Conservation (phyloP, 1,140 invertebrate genomes). For the Nephotettix cincticeps region DNA sequence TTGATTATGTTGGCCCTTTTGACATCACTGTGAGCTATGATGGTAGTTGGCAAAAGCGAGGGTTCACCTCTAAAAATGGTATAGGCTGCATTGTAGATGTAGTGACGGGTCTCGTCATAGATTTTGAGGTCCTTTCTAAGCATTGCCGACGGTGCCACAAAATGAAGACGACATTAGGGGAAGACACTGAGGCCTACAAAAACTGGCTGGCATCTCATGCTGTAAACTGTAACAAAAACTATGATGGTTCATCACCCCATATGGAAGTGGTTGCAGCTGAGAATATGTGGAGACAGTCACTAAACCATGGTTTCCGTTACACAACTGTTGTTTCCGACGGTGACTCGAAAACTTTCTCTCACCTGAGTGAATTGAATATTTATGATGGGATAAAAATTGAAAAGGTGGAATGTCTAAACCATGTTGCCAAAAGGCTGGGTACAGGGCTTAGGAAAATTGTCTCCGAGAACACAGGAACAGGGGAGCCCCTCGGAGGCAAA, state of each 20-base stretch:
- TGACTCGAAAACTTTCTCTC: constrained; percentile 34
- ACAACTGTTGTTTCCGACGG: constrained; percentile 41
- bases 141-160: background rate
- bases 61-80: constrained; percentile 8
- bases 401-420: constrained; percentile 42
- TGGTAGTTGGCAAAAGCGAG: too few relatives aligned
- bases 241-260: constrained; percentile 31
- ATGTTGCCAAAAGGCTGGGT: constrained; percentile 39
- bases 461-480: background rate
- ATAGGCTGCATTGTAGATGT: too few relatives aligned
- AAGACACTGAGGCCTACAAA: background rate
- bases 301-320: constrained; percentile 35
- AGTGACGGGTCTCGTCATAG: too few relatives aligned
- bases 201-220: constrained; percentile 32
- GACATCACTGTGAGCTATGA: background rate
- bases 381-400: constrained; percentile 30
- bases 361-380: constrained; percentile 30
- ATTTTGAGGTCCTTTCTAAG: too few relatives aligned
- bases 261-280: constrained; percentile 39
- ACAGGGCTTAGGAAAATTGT: constrained; percentile 31
- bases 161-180: background rate
- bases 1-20: constrained; percentile 6
- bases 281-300: constrained; percentile 39
- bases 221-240: constrained; percentile 31
- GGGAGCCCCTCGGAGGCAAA: background rate